Evolutionary conservation across 2,888 invertebrate genomes (phyloP), one percentile per base, ranked within the genome.

Genomic region (Gryllus longicercus): DNA sequence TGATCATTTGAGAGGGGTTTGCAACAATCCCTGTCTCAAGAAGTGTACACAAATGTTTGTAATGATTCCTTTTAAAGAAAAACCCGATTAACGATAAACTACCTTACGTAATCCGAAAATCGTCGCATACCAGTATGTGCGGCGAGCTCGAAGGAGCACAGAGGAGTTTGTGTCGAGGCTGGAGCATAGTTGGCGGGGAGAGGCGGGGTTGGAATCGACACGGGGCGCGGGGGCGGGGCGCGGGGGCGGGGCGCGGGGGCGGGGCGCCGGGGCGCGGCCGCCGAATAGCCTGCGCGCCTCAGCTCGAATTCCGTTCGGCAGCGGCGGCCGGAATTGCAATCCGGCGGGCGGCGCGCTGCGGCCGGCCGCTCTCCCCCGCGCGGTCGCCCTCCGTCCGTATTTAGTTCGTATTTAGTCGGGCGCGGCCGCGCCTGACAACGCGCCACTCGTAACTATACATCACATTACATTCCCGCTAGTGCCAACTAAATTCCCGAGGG

Each of bases 241-340:
- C 16, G 63, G 63, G 14, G 63, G 18, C 14, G 63, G 63, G 63
- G n/a, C 63, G 16, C 16, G 63, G 12, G 63, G 16, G 16, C 14
- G 11, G 63, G 63, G 16, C 63, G 63, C 16, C 3, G 63, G 63
- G 63, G 63, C 63, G 16, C n/a, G 63, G 63, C 63, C n/a, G 63
- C 63, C 63, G 63, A 63, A 63, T 63, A 63, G 16, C 63, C 63
- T 18, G 63, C 63, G 63, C 14, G 63, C 63, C n/a, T 63, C 16
- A 18, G 63, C n/a, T n/a, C 63, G 63, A 63, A 63, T 63, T 63
- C 63, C 63, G 63, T 63, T 63, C 63, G 63, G 63, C 63, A n/a
- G 63, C 63, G 63, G 63, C 63, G 63, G 63, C 63, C 63, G 63
- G 63, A 63, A 63, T 63, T 63, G 63, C 63, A 63, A 63, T 63